Evolutionary conservation across 2,113 vertebrate genomes (phyloP), one percentile per base, ranked within the genome.

Genomic region (Aphyosemion australe): DNA sequence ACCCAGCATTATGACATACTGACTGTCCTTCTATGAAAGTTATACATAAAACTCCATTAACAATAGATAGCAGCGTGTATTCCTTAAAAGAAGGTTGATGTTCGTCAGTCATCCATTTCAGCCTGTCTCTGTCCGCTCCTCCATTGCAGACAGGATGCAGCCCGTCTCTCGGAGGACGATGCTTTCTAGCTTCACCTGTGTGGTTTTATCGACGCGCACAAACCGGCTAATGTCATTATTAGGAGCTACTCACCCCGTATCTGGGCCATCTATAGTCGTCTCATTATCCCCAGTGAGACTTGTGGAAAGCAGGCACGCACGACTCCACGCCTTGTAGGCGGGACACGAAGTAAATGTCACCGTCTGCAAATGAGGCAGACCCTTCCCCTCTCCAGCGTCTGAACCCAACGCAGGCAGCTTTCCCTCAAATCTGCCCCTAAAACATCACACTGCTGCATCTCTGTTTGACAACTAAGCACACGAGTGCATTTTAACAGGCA

Each of bases 301-400:
- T 79, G 75, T 52, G 75, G 75, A 71, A 60, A 83, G 46, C 31
- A 71, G 79, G 74, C 64, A 72, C 74, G 74, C 64, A 72, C 74
- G 26, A 76, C 19, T 83, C 87, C 88, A 87, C 86, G 87, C 90
- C 88, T 87, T 84, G 84, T 85, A 59, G 90, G 88, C 80, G 88
- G 86, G 85, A 80, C 88, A 46, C 74, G 26, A 55, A 65, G 69
- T 21, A 71, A 82, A 75, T 83, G 81, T 84, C 77, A 72, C 65
- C 11, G 73, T 74, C 66, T 76, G 78, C 31, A 62, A 63, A 72
- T 50, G 47, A 78, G 57, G 16, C 39, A 65, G 72, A 54, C 57
- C 54, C 55, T 57, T 67, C 51, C 47, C 59, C 66, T 66, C 18
- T n/a, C 31, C 1, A 42, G 70, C 43, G 48, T 63, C 11, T 47